Percentiles rank a stretch among this genome's conserved stretches.
These are phyloP conservation scores for Botia almorhae DNA, from an alignment of 2,797 vertebrate species.

Conservation along the genomic window DNA sequence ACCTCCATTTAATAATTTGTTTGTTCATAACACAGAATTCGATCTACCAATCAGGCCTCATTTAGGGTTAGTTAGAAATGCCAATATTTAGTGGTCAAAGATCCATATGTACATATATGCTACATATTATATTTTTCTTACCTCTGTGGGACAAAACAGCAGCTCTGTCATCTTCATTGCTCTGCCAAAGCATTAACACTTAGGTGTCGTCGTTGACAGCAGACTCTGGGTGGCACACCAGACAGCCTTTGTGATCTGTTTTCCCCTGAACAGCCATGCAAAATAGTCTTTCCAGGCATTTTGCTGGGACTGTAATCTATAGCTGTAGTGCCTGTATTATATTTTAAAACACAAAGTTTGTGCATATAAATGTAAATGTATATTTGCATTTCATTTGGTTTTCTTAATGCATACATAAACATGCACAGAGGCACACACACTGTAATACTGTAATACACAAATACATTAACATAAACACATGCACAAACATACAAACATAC, in stretches of 20 bases:
- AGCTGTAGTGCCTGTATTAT: background rate
- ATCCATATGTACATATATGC: background rate
- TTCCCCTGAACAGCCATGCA: background rate
- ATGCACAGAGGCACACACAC: conserved; percentile 14
- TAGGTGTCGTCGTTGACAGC: conserved; percentile 38
- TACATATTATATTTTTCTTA: background rate
- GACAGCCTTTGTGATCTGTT: conserved; percentile 45
- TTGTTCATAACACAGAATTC: background rate
- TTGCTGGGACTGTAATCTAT: conserved; percentile 11
- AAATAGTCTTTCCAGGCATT: background rate
- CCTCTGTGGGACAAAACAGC: background rate
- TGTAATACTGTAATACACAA: background rate
- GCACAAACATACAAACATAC: conserved; percentile 30
- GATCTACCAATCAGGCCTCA: background rate
- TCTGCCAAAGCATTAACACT: conserved; percentile 4
- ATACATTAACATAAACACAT: background rate
- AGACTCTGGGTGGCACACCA: conserved; percentile 61
- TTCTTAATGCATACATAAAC: background rate
- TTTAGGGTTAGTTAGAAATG: background rate
- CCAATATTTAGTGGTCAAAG: background rate
- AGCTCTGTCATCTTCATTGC: background rate
- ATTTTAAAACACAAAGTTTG: background rate
- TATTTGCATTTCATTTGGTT: background rate
- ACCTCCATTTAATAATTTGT: background rate
- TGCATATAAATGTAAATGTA: conserved; percentile 7